phyloP scores from a whole-genome alignment of 2,888 invertebrate genomes.

The Heliconius aoede region DNA sequence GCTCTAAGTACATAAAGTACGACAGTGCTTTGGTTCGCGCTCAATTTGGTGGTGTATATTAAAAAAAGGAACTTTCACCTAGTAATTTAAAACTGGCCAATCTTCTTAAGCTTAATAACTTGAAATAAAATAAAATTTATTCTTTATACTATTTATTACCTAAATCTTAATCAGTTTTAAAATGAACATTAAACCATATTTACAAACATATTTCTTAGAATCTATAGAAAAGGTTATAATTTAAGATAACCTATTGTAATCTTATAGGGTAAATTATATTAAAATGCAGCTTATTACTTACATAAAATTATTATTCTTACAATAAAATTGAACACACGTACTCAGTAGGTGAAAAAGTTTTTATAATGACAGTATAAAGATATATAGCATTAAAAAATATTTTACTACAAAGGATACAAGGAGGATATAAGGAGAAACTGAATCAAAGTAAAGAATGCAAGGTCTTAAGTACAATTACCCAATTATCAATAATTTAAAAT shows the following conservation, averaged over 20 bases:
- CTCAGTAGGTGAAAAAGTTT: neutral
- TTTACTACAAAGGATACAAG: neutral
- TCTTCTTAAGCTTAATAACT: neutral
- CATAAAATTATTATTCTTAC: conserved; percentile 17
- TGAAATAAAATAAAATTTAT: neutral
- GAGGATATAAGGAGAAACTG: neutral
- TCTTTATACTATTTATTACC: conserved; percentile 7
- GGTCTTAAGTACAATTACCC: conserved; percentile 75
- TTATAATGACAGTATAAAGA: neutral
- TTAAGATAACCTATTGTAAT: conserved; percentile 31
- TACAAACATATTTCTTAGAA: conserved; percentile 21
- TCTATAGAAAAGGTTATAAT: conserved; percentile 13
- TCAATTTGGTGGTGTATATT: no score
- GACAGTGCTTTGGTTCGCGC: no score
- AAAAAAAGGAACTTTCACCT: no score
- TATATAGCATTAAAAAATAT: neutral
- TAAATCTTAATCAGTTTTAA: neutral
- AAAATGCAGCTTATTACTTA: conserved; percentile 12
- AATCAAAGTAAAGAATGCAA: conserved; percentile 1
- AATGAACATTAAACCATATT: conserved; percentile 19
- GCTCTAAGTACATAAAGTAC: no score
- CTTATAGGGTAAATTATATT: conserved; percentile 3
- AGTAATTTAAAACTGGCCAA: no score
- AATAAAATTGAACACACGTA: conserved; percentile 29
- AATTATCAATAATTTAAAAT: conserved; percentile 65